phyloP scores from a whole-genome alignment of 1,140 invertebrate genomes.

The Orussus abietinus region DNA sequence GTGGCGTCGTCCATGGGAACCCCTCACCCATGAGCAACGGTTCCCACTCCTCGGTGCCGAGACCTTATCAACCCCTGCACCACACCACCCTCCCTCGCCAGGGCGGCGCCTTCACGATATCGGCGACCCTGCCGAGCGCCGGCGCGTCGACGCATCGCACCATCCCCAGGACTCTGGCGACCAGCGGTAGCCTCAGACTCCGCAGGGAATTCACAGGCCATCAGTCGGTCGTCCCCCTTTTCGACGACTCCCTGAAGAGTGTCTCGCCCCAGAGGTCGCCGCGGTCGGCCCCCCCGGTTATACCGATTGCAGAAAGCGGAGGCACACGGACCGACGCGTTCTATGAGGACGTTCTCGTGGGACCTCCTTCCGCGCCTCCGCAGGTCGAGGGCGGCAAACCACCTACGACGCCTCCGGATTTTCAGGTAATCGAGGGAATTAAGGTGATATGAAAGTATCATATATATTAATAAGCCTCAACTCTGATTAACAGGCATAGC shows the following conservation, averaged over 20 bases:
- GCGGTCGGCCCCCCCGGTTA: constrained; percentile 29
- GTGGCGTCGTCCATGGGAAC: constrained; percentile 1
- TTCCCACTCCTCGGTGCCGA: constrained; percentile 28
- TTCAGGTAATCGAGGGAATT: constrained; percentile 9
- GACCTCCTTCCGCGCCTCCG: constrained; percentile 13
- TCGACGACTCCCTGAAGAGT: constrained; percentile 29
- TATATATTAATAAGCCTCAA: too few relatives aligned
- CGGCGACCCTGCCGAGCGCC: constrained; percentile 42
- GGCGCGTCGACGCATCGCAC: constrained; percentile 46
- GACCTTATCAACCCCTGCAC: constrained; percentile 42
- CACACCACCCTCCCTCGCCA: constrained; percentile 43
- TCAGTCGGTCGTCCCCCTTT: constrained; percentile 31
- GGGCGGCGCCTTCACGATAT: constrained; percentile 47
- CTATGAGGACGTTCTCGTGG: constrained; percentile 19
- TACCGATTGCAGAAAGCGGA: constrained; percentile 23
- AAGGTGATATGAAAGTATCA: too few relatives aligned
- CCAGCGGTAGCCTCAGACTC: constrained; percentile 39
- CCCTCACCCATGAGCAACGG: constrained; percentile 8
- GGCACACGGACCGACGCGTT: constrained; percentile 14
- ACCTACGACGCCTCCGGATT: constrained; percentile 3
- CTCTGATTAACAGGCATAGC: too few relatives aligned
- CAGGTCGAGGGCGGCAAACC: constrained; percentile 14
- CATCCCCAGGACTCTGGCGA: constrained; percentile 50
- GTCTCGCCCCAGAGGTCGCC: constrained; percentile 28
- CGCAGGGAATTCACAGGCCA: constrained; percentile 34